phyloP scores from a whole-genome alignment of 2,113 vertebrate species.

The Saguinus imperator region DNA sequence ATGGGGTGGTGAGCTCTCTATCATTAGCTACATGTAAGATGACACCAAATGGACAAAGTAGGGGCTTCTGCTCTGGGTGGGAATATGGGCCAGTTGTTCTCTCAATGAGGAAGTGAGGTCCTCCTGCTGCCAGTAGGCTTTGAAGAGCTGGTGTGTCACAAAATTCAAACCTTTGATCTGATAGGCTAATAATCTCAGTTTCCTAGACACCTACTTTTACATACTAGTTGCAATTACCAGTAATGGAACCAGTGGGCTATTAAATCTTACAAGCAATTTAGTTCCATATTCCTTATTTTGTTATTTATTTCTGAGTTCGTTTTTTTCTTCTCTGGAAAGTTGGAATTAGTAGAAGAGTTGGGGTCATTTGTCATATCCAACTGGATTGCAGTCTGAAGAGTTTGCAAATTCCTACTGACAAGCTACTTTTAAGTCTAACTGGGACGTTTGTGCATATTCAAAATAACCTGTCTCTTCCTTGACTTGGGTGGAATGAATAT shows the following conservation, averaged over 20 bases:
- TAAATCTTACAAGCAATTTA: neutral
- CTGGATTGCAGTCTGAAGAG: neutral
- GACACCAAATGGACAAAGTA: neutral
- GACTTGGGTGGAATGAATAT: neutral
- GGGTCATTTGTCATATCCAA: neutral
- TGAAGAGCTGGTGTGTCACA: neutral
- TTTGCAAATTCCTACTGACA: neutral
- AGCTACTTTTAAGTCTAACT: neutral
- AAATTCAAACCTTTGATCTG: neutral
- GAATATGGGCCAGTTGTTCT: neutral
- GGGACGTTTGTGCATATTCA: neutral
- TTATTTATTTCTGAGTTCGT: neutral
- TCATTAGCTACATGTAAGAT: neutral
- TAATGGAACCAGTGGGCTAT: neutral
- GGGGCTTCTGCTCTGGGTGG: neutral
- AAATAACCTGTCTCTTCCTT: neutral
- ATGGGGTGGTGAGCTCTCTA: neutral
- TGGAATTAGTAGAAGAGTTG: neutral
- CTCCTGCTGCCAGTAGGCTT: neutral
- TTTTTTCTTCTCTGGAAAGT: neutral
- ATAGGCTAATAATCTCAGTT: neutral
- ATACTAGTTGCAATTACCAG: neutral
- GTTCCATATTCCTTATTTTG: neutral
- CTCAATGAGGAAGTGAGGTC: neutral
- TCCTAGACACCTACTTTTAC: neutral